phyloP scores from a whole-genome alignment of 2,888 invertebrate genomes.

The Selenia dentaria region DNA sequence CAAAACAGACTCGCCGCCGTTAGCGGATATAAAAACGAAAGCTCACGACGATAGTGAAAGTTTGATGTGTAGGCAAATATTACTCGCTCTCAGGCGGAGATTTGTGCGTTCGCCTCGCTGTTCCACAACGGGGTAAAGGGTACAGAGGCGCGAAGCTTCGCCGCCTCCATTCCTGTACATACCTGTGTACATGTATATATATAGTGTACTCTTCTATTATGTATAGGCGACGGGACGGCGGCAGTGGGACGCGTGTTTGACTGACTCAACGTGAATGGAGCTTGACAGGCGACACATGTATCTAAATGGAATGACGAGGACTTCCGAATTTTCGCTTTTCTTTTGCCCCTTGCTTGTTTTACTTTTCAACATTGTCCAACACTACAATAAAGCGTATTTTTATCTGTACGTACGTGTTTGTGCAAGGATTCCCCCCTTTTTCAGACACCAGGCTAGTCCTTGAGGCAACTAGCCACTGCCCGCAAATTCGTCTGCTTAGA shows the following conservation, averaged over 20 bases:
- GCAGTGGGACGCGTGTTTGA: conserved; percentile 58
- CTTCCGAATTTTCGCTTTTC: conserved; percentile 49
- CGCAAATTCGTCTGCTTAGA: too few species aligned
- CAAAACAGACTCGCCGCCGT: conserved; percentile 65
- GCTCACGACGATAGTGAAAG: conserved; percentile 81
- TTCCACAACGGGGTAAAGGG: conserved; percentile 69
- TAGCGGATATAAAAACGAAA: conserved; percentile 81
- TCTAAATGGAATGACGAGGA: conserved; percentile 51
- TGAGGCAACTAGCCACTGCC: too few species aligned
- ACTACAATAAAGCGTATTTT: not conserved
- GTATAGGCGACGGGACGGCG: conserved; percentile 53
- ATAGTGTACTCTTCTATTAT: conserved; percentile 61
- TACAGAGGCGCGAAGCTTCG: conserved; percentile 52
- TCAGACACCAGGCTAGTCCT: too few species aligned
- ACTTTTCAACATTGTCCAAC: conserved; percentile 7
- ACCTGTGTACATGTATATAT: not conserved
- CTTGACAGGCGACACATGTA: conserved; percentile 74
- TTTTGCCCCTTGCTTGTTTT: conserved; percentile 23
- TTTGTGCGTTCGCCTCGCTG: conserved; percentile 74
- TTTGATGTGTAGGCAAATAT: conserved; percentile 85
- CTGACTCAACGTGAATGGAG: conserved; percentile 73
- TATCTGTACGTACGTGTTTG: too few species aligned
- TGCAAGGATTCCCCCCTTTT: too few species aligned
- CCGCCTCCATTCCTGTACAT: conserved; percentile 45
- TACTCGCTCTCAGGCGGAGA: conserved; percentile 76